These are phyloP conservation scores for Gisinianus flammeolus DNA, from an alignment of 2,888 invertebrate species.

Conservation along the genomic window DNA sequence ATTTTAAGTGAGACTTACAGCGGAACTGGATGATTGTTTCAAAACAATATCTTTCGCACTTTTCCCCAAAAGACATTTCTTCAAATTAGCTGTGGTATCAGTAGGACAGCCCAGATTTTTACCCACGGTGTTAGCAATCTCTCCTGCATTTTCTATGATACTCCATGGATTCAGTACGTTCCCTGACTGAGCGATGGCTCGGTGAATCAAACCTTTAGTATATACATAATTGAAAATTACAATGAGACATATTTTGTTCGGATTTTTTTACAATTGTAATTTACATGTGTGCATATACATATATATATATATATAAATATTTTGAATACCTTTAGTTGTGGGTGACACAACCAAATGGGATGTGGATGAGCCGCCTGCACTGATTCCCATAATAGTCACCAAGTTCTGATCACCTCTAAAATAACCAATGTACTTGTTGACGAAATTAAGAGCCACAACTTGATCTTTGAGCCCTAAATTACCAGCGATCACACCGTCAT, in stretches of 20 bases:
- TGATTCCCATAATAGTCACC: not conserved
- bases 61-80: conserved; percentile 40
- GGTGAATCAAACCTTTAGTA: conserved; percentile 47
- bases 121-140: conserved; percentile 43
- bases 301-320: too few relatives aligned
- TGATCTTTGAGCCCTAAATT: conserved; percentile 1
- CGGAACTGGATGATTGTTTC: too few relatives aligned
- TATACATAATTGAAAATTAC: not conserved
- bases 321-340: not conserved
- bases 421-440: not conserved
- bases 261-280: too few relatives aligned
- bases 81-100: conserved; percentile 40
- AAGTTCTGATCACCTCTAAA: not conserved
- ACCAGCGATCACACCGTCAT: not conserved
- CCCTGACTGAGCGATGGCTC: conserved; percentile 47
- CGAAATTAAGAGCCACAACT: not conserved
- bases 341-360: not conserved
- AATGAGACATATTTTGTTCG: not conserved
- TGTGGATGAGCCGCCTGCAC: not conserved
- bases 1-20: too few relatives aligned
- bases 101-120: conserved; percentile 44
- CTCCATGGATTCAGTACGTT: conserved; percentile 50
- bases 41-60: conserved; percentile 38
- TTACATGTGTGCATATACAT: too few relatives aligned
- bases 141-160: conserved; percentile 44